Conservation (phyloP, 2,113 vertebrate genomes). For the Limnothrissa miodon region DNA sequence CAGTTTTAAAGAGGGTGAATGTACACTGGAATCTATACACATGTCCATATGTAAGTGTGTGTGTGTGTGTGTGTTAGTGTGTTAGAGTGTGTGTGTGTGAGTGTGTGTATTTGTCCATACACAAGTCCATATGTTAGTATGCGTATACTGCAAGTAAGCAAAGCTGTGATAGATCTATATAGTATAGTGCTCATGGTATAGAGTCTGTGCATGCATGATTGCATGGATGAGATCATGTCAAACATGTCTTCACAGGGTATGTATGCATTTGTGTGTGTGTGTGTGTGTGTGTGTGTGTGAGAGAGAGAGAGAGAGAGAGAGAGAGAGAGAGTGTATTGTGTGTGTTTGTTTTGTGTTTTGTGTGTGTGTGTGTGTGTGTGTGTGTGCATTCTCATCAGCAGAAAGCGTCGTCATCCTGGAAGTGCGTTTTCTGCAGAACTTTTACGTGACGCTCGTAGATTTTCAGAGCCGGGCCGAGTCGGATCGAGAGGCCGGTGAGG, state of each 20-base stretch:
- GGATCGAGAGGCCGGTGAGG: constrained; percentile 84
- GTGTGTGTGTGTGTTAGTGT: too few species aligned
- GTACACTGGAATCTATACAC: background rate
- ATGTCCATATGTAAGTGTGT: background rate
- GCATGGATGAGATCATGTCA: background rate
- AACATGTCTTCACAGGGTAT: background rate
- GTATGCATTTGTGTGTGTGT: constrained; percentile 4
- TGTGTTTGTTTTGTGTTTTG: background rate
- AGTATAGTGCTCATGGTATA: too few species aligned
- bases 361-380: constrained; percentile 4
- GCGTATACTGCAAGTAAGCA: background rate
- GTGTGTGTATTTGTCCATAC: background rate
- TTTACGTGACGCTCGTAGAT: constrained; percentile 88
- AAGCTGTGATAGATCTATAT: background rate
- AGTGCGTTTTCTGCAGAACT: constrained; percentile 83
- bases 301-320: too few species aligned
- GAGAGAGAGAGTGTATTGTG: too few species aligned
- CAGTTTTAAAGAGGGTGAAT: background rate
- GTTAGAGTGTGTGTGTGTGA: background rate
- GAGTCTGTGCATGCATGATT: background rate
- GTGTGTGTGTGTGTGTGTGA: background rate
- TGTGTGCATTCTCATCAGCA: constrained; percentile 55
- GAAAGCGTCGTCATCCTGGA: constrained; percentile 75
- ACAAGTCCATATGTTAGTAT: background rate
- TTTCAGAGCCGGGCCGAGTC: constrained; percentile 84